Base-by-base conservation (phyloP, 2,113 vertebrate species). In the Tupaia chinensis region DNA sequence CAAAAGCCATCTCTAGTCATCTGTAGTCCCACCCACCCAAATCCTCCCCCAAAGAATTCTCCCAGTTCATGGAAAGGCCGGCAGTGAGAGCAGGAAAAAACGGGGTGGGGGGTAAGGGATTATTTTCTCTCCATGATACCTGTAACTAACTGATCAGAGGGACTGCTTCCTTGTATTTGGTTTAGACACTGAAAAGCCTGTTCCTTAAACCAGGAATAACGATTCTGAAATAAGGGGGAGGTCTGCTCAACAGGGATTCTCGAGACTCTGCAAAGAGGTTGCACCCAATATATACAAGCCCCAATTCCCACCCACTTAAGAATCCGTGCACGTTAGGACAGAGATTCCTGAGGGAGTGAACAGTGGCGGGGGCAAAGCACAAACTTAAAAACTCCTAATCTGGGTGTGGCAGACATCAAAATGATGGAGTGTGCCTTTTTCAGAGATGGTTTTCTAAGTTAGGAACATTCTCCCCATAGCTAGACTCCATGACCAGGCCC, bases 1-100 rank as follows among this genome's bases (percentile, higher is more conserved):
- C 68, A 66, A 76, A 93, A 79, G 32, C n/a, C 20, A 60, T 23
- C 85, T 87, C 9, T 32, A 32, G 32, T 32, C 32, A 32, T 32
- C 32, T 77, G 72, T 54, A 69, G 73, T 9, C 61, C 66, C 12
- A n/a, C 8, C 58, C 60, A 74, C 32, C 34, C 14, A 87, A 25
- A 15, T 88, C 60, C 34, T 86, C 77, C 93, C 68, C 78, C 23
- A 54, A 4, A 85, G 76, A 32, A 60, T 68, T n/a, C 68, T 90
- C 77, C 34, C 22, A 91, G 82, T 93, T 96, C 58, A 76, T 6
- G 9, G 90, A 86, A 93, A 89, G 79, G 66, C 63, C 84, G 89
- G n/a, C 82, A 83, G 20, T 34, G 68, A 90, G 56, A 58, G 29
- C 25, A 56, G 61, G 5, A 23, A 32, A 5, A 68, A 34, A 32